Base-by-base conservation (phyloP, 2,797 vertebrate genomes). In the Xyrichtys novacula region DNA sequence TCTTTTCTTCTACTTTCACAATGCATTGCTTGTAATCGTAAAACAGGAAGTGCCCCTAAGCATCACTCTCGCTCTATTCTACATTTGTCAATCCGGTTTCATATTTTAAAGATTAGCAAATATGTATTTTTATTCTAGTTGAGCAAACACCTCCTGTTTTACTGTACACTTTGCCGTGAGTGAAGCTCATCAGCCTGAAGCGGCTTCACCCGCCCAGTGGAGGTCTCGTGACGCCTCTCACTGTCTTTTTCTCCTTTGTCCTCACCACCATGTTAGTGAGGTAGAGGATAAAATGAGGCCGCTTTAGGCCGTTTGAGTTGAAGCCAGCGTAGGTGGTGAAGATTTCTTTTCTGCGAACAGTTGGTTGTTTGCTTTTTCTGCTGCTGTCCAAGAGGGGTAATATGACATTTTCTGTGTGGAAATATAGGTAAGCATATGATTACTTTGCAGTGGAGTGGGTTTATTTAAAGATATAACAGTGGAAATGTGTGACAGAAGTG, bases 71-170 rank as follows among this genome's bases (percentile, higher is more conserved):
- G 48, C 49, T 14, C 16, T 66, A 71, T 60, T n/a, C n/a, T n/a
- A n/a, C n/a, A n/a, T n/a, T n/a, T n/a, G n/a, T n/a, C n/a, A n/a
- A n/a, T n/a, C n/a, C n/a, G n/a, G n/a, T n/a, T n/a, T n/a, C n/a
- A n/a, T n/a, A n/a, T n/a, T n/a, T n/a, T n/a, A n/a, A n/a, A n/a
- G n/a, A n/a, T n/a, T n/a, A n/a, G 32, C 12, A 15, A 20, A 25
- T n/a, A n/a, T n/a, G n/a, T n/a, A 6, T 73, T 55, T 32, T 5
- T 31, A 4, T 14, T 38, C 1, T 42, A 14, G 9, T 40, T 28
- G 54, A 52, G 56, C 38, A 9, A 40, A 44, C 34, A 65, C 69
- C 47, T 88, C 85, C 89, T 89, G 86, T 87, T 90, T 91, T 89
- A 88, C 83, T 86, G 54, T 83, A 65, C 16, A 57, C 54, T 31